Conservation (phyloP, 2,888 invertebrate species). For the Anthrax anthrax region DNA sequence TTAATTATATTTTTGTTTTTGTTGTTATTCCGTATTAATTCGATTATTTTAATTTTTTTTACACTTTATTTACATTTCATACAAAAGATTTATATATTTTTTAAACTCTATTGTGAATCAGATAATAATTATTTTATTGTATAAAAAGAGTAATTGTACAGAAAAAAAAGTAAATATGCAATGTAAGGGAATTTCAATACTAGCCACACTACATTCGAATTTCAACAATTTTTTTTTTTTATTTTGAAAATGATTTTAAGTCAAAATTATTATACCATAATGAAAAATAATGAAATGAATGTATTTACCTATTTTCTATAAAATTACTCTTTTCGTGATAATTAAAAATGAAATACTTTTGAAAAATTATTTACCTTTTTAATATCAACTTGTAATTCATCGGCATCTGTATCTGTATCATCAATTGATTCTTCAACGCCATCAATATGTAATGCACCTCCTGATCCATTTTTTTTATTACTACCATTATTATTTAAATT, state of each 20-base stretch:
- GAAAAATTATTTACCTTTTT: conserved; percentile 3
- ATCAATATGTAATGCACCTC: conserved; percentile 30
- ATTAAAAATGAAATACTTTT: neutral
- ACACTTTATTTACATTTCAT: conserved; percentile 2
- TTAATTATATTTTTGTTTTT: neutral
- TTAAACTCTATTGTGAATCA: neutral
- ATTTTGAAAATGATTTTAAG: too few species aligned
- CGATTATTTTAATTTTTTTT: neutral
- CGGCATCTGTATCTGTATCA: conserved; percentile 42
- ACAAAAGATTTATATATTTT: too few species aligned
- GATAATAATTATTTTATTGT: neutral
- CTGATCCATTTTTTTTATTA: conserved; percentile 8
- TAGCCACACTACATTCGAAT: too few species aligned
- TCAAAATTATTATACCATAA: too few species aligned
- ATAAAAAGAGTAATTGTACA: neutral
- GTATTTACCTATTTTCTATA: too few species aligned
- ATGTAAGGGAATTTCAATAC: neutral
- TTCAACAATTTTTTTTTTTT: too few species aligned
- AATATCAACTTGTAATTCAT: conserved; percentile 13
- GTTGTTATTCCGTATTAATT: conserved; percentile 1
- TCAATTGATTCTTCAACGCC: conserved; percentile 45
- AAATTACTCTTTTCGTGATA: too few species aligned
- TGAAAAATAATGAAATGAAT: too few species aligned
- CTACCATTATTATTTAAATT: neutral
- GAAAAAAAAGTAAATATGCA: neutral